Conservation (phyloP, 2,797 vertebrate genomes). For the Chloroceryle inda region DNA sequence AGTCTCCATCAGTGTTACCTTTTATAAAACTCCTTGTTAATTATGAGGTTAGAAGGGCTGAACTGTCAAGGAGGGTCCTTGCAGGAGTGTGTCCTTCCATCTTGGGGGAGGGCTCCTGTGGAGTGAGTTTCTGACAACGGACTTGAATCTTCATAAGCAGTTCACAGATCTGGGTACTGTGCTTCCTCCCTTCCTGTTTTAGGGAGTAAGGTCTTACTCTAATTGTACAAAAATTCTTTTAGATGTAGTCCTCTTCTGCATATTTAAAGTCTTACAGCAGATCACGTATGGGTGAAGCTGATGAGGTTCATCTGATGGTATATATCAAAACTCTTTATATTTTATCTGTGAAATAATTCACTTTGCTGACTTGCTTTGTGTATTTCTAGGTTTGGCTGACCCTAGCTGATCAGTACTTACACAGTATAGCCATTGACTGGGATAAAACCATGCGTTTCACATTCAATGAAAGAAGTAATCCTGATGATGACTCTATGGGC, state of each 20-base stretch:
- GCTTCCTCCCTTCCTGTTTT: neutral
- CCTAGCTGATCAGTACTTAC: constrained; percentile 95
- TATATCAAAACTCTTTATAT: neutral
- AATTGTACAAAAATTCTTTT: neutral
- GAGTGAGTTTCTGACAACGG: neutral
- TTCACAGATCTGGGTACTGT: neutral
- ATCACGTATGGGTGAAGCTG: neutral
- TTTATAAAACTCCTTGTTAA: neutral
- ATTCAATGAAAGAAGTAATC: constrained; percentile 98
- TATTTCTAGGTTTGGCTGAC: constrained; percentile 94
- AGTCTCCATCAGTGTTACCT: neutral
- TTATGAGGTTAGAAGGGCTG: neutral
- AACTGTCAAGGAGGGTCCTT: neutral
- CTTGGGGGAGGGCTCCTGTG: neutral
- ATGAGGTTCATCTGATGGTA: neutral
- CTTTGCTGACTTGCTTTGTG: neutral
- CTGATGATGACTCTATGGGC: constrained; percentile 97
- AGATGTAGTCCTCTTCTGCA: neutral
- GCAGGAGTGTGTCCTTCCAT: neutral
- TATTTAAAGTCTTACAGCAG: neutral
- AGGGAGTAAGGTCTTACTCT: neutral
- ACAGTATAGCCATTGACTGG: constrained; percentile 98
- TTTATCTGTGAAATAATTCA: neutral
- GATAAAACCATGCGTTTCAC: constrained; percentile 99
- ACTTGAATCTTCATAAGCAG: neutral